phyloP scores from a whole-genome alignment of 2,888 invertebrate species.

The Pyrrhosoma nymphula region DNA sequence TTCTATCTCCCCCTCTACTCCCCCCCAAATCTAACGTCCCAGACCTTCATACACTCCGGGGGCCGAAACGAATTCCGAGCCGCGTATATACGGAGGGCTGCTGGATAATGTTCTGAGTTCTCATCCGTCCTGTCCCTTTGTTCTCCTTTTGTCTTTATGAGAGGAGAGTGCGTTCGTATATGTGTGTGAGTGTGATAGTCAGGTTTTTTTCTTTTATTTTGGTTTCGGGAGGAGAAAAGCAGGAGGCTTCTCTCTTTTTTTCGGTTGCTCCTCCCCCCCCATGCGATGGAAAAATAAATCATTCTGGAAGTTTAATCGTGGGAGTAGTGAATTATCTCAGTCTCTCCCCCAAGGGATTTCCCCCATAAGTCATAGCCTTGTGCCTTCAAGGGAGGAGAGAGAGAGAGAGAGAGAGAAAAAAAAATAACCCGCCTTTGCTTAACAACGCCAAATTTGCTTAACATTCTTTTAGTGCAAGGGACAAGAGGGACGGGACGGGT shows the following conservation, averaged over 20 bases:
- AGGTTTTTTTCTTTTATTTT: background rate
- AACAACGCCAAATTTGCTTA: slow-evolving; percentile 24
- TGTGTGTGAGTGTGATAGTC: background rate
- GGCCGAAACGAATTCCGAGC: background rate
- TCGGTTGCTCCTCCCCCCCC: too few species aligned
- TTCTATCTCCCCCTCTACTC: too few species aligned
- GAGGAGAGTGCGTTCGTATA: background rate
- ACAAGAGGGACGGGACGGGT: background rate
- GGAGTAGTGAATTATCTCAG: slow-evolving; percentile 20
- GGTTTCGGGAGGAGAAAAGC: background rate
- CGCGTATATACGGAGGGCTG: background rate
- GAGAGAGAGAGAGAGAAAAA: background rate
- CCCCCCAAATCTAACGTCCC: background rate
- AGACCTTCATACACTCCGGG: background rate
- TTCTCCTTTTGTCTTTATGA: slow-evolving; percentile 7
- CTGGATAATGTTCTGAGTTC: background rate
- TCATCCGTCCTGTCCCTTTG: background rate
- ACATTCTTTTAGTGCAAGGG: background rate
- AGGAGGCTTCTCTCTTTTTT: background rate
- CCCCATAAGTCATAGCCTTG: slow-evolving; percentile 28
- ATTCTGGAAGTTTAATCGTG: slow-evolving; percentile 28
- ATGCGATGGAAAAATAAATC: slow-evolving; percentile 15
- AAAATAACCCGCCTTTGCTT: background rate
- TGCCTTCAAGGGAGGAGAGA: background rate
- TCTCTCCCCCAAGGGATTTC: background rate